Evolutionary conservation across 2,888 invertebrate genomes (phyloP), one percentile per base, ranked within the genome.

Genomic region (Nomada flava): DNA sequence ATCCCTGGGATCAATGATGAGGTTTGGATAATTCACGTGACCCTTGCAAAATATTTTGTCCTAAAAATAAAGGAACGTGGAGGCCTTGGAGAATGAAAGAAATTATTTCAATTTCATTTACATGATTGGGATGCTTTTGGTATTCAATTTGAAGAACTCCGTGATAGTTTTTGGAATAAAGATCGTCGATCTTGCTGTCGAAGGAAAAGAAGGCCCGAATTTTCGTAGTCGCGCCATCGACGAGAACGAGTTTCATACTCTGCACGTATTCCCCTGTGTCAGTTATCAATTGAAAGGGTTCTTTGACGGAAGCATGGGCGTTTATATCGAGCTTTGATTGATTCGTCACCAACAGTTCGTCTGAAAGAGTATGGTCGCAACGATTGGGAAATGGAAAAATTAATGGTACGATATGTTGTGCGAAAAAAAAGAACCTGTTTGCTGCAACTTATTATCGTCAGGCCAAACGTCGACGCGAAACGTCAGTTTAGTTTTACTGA

Each of bases 1-100:
- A 79, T 93, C 92, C 18, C 94, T 94, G 59, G 96, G 95, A 80
- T 94, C 91, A 72, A 96, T 93, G 57, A 94, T 94, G 67, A 97
- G 91, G 89, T 96, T 96, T 0, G 97, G 97, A 91, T 95, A 97
- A 93, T 96, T 96, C 1, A 97, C 95, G 91, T 95, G 95, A 50
- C 96, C 97, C 63, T 93, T 93, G 60, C 97, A 91, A 84, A 95
- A 95, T 65, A 97, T 94, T 79, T 94, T 94, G 89, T 96, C 96
- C 97, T 97, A 9, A n/a, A 53, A 64, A 7, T 2, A 7, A 18
- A 15, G 2, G 18, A 18, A 36, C 42, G 11, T 5, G 1, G 4
- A 11, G 13, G 3, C 47, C 47, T 1, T 7, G 44, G 20, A 52
- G 2, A 20, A 65, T n/a, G 5, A 2, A 18, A 73, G 13, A 20